Evolutionary conservation across 1,140 invertebrate genomes (phyloP).

Genomic region (Metaphire vulgaris): DNA sequence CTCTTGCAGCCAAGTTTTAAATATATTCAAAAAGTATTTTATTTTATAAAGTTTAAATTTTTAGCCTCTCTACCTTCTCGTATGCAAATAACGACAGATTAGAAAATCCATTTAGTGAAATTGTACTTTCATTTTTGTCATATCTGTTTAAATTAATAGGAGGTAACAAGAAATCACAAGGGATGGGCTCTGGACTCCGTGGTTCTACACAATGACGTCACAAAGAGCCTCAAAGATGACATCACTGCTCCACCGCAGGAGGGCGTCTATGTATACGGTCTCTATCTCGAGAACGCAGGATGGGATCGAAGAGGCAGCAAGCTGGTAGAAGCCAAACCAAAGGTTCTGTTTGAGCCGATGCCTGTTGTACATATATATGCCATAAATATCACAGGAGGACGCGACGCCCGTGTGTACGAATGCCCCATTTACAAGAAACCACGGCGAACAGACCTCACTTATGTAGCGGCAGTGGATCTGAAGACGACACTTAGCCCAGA

Average conservation of each 20-base stretch:
- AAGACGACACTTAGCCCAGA: slow-evolving; percentile 65
- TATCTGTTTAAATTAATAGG: too few species aligned
- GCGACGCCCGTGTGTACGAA: slow-evolving; percentile 82
- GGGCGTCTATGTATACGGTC: slow-evolving; percentile 51
- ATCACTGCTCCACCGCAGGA: slow-evolving; percentile 19
- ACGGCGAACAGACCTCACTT: slow-evolving; percentile 83
- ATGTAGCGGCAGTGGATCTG: slow-evolving; percentile 90
- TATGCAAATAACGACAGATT: too few species aligned
- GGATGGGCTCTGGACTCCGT: slow-evolving; percentile 95
- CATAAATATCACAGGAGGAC: slow-evolving; percentile 78
- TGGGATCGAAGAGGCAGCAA: slow-evolving; percentile 53
- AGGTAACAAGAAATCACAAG: slow-evolving; percentile 88
- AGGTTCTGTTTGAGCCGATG: slow-evolving; percentile 72
- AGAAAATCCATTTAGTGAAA: too few species aligned
- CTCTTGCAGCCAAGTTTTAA: too few species aligned
- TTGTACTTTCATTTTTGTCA: too few species aligned
- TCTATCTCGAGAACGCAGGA: slow-evolving; percentile 50
- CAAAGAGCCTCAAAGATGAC: slow-evolving; percentile 30
- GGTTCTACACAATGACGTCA: slow-evolving; percentile 85
- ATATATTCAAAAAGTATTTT: too few species aligned
- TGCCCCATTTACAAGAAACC: slow-evolving; percentile 95
- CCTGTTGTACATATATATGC: slow-evolving; percentile 93
- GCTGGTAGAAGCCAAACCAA: slow-evolving; percentile 34
- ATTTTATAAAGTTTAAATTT: too few species aligned
- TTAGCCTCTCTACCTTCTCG: too few species aligned